Evolutionary conservation across 92 coral and sea anemone species (phyloP).

Genomic region (Virgularia gustaviana): DNA sequence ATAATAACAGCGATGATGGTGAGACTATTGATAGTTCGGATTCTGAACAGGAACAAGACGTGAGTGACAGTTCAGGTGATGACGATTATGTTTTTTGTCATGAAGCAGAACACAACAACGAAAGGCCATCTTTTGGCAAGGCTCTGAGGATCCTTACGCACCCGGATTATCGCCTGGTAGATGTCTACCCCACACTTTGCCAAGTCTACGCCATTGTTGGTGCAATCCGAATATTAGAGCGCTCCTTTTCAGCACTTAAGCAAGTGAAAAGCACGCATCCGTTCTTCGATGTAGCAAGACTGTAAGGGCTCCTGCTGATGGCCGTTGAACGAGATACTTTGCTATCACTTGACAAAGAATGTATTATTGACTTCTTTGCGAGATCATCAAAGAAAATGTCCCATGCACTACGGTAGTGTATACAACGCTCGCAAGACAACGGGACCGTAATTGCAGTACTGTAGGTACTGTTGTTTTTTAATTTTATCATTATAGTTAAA

Average conservation of each 20-base stretch:
- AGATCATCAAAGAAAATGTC: slow-evolving; percentile 3
- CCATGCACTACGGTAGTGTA: slow-evolving; percentile 1
- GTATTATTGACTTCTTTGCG: slow-evolving; percentile 24
- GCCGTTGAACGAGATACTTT: slow-evolving; percentile 3
- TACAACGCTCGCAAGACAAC: too few relatives aligned
- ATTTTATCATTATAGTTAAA: too few relatives aligned
- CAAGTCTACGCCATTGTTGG: slow-evolving; percentile 1
- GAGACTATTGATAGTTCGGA: too few relatives aligned
- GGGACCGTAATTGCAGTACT: too few relatives aligned
- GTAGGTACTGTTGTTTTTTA: too few relatives aligned
- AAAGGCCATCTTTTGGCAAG: neutral
- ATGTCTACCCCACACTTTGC: slow-evolving; percentile 8
- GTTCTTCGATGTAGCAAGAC: slow-evolving; percentile 4
- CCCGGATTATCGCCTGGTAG: slow-evolving; percentile 3
- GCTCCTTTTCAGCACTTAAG: slow-evolving; percentile 17
- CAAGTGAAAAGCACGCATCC: slow-evolving; percentile 5
- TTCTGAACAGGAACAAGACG: too few relatives aligned
- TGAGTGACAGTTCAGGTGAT: too few relatives aligned
- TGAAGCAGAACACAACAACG: neutral
- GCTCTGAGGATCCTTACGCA: slow-evolving; percentile 3
- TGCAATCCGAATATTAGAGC: slow-evolving; percentile 17
- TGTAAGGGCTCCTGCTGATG: slow-evolving; percentile 16
- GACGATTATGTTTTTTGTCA: too few relatives aligned
- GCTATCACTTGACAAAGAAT: slow-evolving; percentile 10
- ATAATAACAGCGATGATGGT: neutral